Percentiles rank a stretch among this genome's conserved stretches.
Evolutionary conservation across 2,113 vertebrate species (phyloP).

Genomic region (Poeciliopsis occidentalis): DNA sequence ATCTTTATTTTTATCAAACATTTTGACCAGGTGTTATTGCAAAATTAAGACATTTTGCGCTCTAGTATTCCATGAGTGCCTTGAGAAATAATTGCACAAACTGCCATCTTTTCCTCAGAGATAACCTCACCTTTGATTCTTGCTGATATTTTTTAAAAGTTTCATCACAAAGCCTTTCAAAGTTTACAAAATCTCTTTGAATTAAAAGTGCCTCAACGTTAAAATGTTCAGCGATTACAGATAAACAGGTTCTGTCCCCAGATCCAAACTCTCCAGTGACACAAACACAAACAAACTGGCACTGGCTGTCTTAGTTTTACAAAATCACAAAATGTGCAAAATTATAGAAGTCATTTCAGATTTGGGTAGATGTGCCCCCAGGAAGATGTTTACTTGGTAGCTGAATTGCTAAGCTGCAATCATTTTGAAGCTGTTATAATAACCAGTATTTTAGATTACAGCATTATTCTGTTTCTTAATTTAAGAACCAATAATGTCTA

Average conservation of each 20-base stretch:
- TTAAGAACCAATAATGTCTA: not conserved
- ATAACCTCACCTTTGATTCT: not conserved
- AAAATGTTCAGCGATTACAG: not conserved
- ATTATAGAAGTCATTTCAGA: not conserved
- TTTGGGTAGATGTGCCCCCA: not conserved
- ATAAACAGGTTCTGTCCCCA: slow-evolving; percentile 1
- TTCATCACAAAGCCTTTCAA: not conserved
- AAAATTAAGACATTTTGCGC: not conserved
- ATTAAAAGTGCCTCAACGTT: not conserved
- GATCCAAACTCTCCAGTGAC: not conserved
- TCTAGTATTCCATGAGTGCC: not conserved
- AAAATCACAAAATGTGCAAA: not conserved
- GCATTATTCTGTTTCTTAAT: not conserved
- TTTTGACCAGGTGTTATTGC: not conserved
- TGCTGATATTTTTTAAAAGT: not conserved
- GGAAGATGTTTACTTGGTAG: not conserved
- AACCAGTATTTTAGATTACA: not conserved
- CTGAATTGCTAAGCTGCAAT: not conserved
- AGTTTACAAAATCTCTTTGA: not conserved
- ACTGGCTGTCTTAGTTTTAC: not conserved
- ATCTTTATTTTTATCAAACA: not conserved
- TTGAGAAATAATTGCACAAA: not conserved
- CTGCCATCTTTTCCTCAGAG: not conserved
- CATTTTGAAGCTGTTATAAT: not conserved
- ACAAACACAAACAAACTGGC: not conserved